Conservation (phyloP, 2,113 vertebrate species). For the Lophotis ruficrista region DNA sequence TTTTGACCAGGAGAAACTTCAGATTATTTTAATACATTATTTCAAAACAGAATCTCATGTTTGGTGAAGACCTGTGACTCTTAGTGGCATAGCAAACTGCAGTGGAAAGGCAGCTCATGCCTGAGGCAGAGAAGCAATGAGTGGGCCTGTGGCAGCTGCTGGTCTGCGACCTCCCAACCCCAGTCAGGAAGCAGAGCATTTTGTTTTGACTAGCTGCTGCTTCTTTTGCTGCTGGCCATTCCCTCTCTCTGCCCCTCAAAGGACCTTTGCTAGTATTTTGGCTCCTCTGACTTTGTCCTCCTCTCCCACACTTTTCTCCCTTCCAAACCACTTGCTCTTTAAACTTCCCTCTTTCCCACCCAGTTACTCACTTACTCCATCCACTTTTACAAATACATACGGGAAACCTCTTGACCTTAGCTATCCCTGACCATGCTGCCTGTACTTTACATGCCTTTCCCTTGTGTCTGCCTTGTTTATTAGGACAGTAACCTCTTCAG, state of each 20-base stretch:
- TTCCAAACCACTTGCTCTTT: neutral
- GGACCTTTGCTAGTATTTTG: neutral
- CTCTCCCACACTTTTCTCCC: neutral
- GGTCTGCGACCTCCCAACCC: neutral
- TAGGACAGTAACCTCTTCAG: neutral
- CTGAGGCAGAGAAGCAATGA: neutral
- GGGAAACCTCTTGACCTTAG: neutral
- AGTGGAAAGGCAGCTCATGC: neutral
- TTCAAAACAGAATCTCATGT: neutral
- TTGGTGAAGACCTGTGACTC: neutral
- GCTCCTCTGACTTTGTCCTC: neutral
- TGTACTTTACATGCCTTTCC: neutral
- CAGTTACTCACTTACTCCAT: neutral
- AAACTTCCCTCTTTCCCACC: neutral
- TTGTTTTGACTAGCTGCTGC: constrained; percentile 20
- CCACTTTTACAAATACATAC: neutral
- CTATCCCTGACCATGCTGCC: neutral
- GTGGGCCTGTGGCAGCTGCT: neutral
- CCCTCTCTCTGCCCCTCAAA: neutral
- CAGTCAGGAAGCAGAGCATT: neutral
- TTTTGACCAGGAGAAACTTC: neutral
- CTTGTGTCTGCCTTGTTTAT: neutral
- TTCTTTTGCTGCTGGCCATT: neutral
- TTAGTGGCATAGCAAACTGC: neutral
- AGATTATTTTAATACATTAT: neutral